phyloP scores from a whole-genome alignment of 2,113 vertebrate genomes.

The Paramormyrops kingsleyae region DNA sequence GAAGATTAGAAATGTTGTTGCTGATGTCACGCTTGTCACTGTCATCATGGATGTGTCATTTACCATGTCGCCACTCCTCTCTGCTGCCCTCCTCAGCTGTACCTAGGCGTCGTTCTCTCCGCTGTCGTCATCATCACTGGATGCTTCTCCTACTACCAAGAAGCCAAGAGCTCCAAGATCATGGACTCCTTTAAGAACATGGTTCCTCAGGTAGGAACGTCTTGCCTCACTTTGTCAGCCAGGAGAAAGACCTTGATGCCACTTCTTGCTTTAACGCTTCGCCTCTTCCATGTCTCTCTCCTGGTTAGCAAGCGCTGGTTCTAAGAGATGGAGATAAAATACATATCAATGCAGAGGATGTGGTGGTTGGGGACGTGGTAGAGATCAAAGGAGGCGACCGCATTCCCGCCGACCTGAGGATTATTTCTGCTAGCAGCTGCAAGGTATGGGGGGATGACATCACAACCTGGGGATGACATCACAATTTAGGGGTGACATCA shows the following conservation, averaged over 20 bases:
- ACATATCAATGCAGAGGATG: constrained; percentile 77
- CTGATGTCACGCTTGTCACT: neutral
- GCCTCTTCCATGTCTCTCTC: constrained; percentile 19
- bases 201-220: constrained; percentile 75
- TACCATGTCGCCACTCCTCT: neutral
- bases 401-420: constrained; percentile 77
- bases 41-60: neutral
- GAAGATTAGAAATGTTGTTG: neutral
- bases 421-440: constrained; percentile 74
- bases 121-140: constrained; percentile 80
- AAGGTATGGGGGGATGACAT: constrained; percentile 58
- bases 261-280: neutral
- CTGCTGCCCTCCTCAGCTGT: constrained; percentile 54
- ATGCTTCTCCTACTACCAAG: constrained; percentile 86
- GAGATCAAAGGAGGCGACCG: constrained; percentile 90
- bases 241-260: neutral
- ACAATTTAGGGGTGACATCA: neutral
- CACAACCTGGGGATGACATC: neutral
- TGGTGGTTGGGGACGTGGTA: constrained; percentile 84
- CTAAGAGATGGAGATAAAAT: constrained; percentile 81
- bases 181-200: constrained; percentile 94
- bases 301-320: constrained; percentile 81
- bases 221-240: neutral
- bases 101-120: constrained; percentile 75
- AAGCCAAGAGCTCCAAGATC: constrained; percentile 84